Base-by-base conservation (phyloP, 2,888 invertebrate species). In the Halictus quadricinctus region DNA sequence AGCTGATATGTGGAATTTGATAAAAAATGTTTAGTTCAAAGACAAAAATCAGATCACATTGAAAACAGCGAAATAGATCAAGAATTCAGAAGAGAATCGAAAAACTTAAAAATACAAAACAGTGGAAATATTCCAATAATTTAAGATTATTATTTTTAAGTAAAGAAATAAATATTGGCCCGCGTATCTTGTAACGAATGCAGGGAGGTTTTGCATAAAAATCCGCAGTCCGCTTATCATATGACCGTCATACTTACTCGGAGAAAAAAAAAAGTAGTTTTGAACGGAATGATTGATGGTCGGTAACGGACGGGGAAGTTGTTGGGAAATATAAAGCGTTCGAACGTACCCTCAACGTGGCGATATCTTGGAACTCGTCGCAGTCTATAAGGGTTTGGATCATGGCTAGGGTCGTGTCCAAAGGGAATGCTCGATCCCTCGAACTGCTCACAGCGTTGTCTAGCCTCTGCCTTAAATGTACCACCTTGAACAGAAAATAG, bases 281-380 rank as follows among this genome's bases (percentile, higher is more conserved):
- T 12, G 43, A 41, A 12, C 3, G 12, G 69, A 21, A 12, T 48
- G 74, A 74, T 74, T 25, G 58, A 58, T 58, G 73, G 7, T 21
- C 54, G 18, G 50, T 50, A 36, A 36, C 6, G 21, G n/a, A 15
- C n/a, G 43, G 12, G n/a, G 36, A 48, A 54, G 4, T 54, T n/a
- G 15, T 54, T 36, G 7, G 74, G 18, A 43, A 75, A 43, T 29
- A n/a, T 29, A 36, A 74, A 18, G 29, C 13, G 41, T 60, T 12
- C 25, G 73, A 15, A 90, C 92, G 88, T 94, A 96, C 95, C 94
- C 95, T 95, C 87, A 96, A 96, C 91, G 98, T 99, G 85, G 99
- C 98, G 93, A 99, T 98, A 94, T 98, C 98, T 95, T 98, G 98
- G 96, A 99, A 98, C 93, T 98, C 98, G 95, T 99, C 99, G 95